Evolutionary conservation across 2,888 invertebrate genomes (phyloP).

Genomic region (Bellardia bayeri): DNA sequence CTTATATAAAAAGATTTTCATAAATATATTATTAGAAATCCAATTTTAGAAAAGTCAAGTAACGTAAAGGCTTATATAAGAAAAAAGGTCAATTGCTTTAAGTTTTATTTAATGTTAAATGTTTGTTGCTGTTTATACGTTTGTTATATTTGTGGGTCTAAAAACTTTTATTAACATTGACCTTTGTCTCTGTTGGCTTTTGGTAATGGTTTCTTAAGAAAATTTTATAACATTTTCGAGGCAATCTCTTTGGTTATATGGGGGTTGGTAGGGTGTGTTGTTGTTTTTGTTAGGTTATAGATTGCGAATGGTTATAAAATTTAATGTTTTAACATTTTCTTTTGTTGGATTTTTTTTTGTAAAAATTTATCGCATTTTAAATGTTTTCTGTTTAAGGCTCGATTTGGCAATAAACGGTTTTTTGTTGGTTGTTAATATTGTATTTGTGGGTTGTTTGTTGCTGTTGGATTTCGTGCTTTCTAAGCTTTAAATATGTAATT

Average conservation of each 20-base stretch:
- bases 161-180: constrained; percentile 42
- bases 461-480: background rate
- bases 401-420: constrained; percentile 27
- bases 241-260: background rate
- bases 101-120: constrained; percentile 12
- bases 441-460: background rate
- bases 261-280: background rate
- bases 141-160: background rate
- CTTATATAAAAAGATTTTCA: background rate
- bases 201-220: constrained; percentile 27
- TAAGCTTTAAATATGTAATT: constrained; percentile 9
- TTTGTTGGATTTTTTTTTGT: background rate
- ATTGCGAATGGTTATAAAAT: constrained; percentile 26
- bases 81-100: constrained; percentile 58
- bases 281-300: background rate
- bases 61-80: background rate
- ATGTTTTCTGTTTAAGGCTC: constrained; percentile 40
- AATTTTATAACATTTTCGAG: constrained; percentile 35
- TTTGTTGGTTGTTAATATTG: constrained; percentile 5
- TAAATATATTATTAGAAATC: background rate
- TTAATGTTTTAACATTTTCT: constrained; percentile 36
- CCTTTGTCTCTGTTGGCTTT: constrained; percentile 26
- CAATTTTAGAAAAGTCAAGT: background rate
- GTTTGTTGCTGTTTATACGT: background rate
- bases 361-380: constrained; percentile 48